Base-by-base conservation (phyloP, 1,140 invertebrate genomes). In the Bombus waltoni region DNA sequence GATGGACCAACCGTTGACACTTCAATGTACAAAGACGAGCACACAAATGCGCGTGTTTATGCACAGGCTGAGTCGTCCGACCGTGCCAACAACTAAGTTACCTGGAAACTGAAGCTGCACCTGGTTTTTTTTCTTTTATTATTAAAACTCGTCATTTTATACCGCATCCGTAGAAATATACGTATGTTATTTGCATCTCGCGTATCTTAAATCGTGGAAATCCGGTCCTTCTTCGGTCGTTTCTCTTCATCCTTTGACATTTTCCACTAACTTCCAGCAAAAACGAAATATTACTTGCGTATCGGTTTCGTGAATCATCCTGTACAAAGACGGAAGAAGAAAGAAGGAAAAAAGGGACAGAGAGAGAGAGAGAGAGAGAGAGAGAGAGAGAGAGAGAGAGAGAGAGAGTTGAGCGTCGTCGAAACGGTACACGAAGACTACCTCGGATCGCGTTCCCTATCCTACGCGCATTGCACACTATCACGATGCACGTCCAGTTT, bases 401-500 rank as follows among this genome's bases (percentile, higher is more conserved):
- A 53, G 6, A 74, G 42, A 74, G 2, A 53, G 22, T 62, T 25
- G 35, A 32, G 0, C 11, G n/a, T 10, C 53, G 10, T 44, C 15
- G 42, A 42, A 74, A 65, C n/a, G 71, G 57, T 65, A 65, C 57
- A 65, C 10, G n/a, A 74, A 35, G 44, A 74, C 53, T 53, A 53
- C 47, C 47, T 13, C 28, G n/a, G 40, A 66, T 53, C 71, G 71
- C 42, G 53, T 82, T 22, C 2, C 42, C 40, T 82, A 22, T 18
- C 71, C 65, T 28, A 28, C 32, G 18, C 53, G 62, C 18, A 2
- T 35, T 13, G 32, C 47, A 32, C 44, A 81, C 59, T 73, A 73
- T 81, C 70, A 70, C 68, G 79, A 81, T 73, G 25, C 11, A 53
- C 32, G 62, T 68, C 57, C 81, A 28, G 3, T 77, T 83, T 57